These are phyloP conservation scores for Anabas testudineus DNA, from an alignment of 2,797 vertebrate species.

Conservation along the genomic window DNA sequence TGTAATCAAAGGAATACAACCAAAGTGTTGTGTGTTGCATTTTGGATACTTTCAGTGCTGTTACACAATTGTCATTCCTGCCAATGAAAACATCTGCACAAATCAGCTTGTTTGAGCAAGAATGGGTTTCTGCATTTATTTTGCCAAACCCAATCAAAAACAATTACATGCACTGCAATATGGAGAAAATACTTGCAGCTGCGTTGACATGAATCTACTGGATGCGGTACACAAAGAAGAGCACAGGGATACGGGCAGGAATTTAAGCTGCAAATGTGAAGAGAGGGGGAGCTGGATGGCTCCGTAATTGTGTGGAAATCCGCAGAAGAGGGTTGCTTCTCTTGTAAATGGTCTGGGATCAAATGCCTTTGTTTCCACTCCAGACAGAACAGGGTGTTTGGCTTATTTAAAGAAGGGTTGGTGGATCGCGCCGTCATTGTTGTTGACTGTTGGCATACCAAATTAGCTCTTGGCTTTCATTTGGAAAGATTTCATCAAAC, in stretches of 20 bases:
- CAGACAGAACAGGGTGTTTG: slow-evolving; percentile 63
- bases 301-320: slow-evolving; percentile 62
- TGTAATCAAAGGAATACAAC: slow-evolving; percentile 33
- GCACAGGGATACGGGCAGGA: slow-evolving; percentile 37
- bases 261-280: slow-evolving; percentile 48
- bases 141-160: slow-evolving; percentile 57
- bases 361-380: slow-evolving; percentile 71
- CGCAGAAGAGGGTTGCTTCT: slow-evolving; percentile 53
- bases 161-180: slow-evolving; percentile 51
- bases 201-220: slow-evolving; percentile 39
- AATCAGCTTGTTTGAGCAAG: slow-evolving; percentile 34
- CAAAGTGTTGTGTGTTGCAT: slow-evolving; percentile 9
- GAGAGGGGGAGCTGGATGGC: slow-evolving; percentile 53
- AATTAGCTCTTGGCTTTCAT: slow-evolving; percentile 70
- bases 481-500: slow-evolving; percentile 78
- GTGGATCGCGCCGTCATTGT: slow-evolving; percentile 55
- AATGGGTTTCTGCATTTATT: slow-evolving; percentile 38
- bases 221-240: slow-evolving; percentile 38
- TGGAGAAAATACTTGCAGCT: slow-evolving; percentile 48
- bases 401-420: slow-evolving; percentile 57
- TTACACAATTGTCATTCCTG: slow-evolving; percentile 13
- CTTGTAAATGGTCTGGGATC: slow-evolving; percentile 60
- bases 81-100: slow-evolving; percentile 57
- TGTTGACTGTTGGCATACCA: slow-evolving; percentile 59
- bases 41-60: slow-evolving; percentile 25